Evolutionary conservation across 2,797 vertebrate species (phyloP).

Genomic region (Ibycter americanus): DNA sequence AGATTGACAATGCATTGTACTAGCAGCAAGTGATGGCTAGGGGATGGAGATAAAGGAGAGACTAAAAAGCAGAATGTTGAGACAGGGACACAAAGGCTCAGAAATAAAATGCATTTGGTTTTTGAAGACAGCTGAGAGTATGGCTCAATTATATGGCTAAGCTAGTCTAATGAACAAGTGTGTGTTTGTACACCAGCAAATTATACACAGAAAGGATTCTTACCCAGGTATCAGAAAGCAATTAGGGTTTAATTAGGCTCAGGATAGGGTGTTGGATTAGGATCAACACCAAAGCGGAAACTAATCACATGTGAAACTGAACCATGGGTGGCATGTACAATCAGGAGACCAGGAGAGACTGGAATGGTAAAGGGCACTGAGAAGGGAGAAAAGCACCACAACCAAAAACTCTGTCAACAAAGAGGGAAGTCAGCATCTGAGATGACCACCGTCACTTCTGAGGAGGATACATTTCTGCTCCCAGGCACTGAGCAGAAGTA

Average conservation of each 20-base stretch:
- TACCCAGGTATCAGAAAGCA: neutral
- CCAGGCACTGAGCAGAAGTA: neutral
- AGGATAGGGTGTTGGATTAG: neutral
- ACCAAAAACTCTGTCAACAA: neutral
- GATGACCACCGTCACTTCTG: neutral
- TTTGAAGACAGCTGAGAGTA: neutral
- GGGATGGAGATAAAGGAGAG: neutral
- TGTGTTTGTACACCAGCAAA: neutral
- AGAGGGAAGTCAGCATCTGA: neutral
- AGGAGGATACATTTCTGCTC: neutral
- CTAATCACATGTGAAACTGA: neutral
- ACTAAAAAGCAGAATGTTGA: neutral
- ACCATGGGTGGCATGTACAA: neutral
- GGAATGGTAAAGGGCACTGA: neutral
- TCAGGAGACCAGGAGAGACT: neutral
- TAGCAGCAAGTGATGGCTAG: neutral
- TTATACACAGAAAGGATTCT: neutral
- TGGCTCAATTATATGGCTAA: neutral
- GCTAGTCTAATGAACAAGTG: neutral
- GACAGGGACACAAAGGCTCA: neutral
- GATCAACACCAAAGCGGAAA: neutral
- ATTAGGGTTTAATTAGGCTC: conserved; percentile 6
- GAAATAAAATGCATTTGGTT: neutral
- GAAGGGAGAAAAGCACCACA: neutral
- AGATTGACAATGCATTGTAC: neutral